phyloP scores from a whole-genome alignment of 2,113 vertebrate genomes.

The Nycticorax nycticorax region DNA sequence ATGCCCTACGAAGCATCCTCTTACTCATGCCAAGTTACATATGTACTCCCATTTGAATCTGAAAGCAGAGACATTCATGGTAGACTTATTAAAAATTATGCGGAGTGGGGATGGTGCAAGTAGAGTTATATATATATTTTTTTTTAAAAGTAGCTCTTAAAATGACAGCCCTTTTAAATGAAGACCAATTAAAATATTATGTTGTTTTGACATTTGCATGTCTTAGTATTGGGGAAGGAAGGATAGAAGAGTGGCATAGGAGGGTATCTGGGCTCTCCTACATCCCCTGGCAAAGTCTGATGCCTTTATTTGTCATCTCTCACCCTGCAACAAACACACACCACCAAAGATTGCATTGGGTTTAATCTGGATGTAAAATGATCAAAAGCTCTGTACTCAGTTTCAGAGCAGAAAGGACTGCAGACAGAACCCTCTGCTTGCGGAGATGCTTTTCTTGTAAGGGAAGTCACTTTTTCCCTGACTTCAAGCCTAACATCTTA shows the following conservation, averaged over 20 bases:
- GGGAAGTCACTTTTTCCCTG: background rate
- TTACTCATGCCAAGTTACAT: background rate
- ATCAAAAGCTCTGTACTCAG: accelerated
- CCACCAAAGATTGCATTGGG: background rate
- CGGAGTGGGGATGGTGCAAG: background rate
- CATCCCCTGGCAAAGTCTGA: background rate
- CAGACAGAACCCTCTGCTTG: background rate
- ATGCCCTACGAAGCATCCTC: background rate
- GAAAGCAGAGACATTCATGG: background rate
- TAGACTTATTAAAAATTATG: background rate
- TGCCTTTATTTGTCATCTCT: background rate
- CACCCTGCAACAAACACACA: background rate
- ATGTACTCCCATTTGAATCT: background rate
- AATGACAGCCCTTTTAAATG: background rate
- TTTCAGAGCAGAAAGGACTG: background rate
- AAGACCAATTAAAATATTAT: background rate
- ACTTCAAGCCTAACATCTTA: background rate
- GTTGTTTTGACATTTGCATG: background rate
- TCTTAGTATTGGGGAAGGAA: background rate
- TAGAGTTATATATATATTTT: background rate
- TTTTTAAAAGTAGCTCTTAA: background rate
- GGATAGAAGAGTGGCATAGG: no score
- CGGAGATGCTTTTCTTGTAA: background rate
- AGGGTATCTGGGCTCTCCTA: background rate
- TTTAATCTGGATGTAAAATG: background rate